Evolutionary conservation across 2,797 vertebrate genomes (phyloP).

Genomic region (Sebastiscus tertius): DNA sequence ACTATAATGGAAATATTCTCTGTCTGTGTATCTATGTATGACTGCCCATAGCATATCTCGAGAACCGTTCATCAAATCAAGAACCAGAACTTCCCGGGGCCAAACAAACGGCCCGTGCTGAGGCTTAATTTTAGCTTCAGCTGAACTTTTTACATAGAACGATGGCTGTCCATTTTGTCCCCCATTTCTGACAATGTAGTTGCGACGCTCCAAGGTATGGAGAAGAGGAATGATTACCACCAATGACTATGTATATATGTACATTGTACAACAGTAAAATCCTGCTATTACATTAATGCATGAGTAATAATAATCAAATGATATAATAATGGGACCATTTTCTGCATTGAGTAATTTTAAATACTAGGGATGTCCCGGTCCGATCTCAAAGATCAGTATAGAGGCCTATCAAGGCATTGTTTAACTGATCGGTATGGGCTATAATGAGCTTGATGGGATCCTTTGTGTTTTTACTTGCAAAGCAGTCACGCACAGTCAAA

Average conservation of each 20-base stretch:
- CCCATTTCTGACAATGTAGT: neutral
- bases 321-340: neutral
- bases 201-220: neutral
- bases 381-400: no score
- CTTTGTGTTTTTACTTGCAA: no score
- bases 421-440: no score
- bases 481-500: no score
- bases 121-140: neutral
- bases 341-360: neutral
- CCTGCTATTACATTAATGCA: neutral
- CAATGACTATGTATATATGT: neutral
- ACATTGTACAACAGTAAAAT: neutral
- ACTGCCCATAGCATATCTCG: fast-evolving
- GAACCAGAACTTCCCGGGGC: no score
- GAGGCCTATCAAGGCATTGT: no score
- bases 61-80: no score
- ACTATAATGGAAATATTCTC: no score
- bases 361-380: no score
- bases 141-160: neutral
- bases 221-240: neutral
- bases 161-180: neutral
- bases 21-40: no score
- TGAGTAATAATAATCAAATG: neutral
- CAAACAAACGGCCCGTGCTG: neutral
- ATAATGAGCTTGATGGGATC: no score